These are phyloP conservation scores for Botia almorhae DNA, from an alignment of 2,797 vertebrate species.

Conservation along the genomic window DNA sequence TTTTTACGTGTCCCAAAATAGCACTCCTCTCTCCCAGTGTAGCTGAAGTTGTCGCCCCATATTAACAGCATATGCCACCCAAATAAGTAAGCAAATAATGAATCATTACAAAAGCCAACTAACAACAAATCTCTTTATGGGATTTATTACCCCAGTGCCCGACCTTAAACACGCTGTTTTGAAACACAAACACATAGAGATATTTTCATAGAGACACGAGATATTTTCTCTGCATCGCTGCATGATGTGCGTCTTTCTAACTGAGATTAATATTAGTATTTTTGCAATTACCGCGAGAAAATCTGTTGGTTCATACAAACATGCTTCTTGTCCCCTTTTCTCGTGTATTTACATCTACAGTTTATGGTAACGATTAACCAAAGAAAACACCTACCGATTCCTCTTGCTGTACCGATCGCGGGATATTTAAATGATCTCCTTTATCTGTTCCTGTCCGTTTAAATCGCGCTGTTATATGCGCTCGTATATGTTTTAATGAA, in stretches of 20 bases:
- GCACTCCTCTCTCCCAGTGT: constrained; percentile 28
- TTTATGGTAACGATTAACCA: neutral
- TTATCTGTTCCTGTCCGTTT: neutral
- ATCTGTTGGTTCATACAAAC: neutral
- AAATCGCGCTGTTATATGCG: no score
- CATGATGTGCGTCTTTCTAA: neutral
- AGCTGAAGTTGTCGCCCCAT: constrained; percentile 36
- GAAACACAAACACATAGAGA: constrained; percentile 6
- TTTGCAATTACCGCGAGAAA: neutral
- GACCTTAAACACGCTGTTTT: no score
- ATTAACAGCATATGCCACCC: constrained; percentile 40
- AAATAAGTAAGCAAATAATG: constrained; percentile 39
- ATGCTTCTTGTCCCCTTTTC: neutral
- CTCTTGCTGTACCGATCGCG: constrained; percentile 1
- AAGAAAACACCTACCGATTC: constrained; percentile 18
- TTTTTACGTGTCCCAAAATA: neutral
- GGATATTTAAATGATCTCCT: neutral
- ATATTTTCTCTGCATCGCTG: neutral
- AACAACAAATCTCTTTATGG: constrained; percentile 24
- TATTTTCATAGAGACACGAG: no score
- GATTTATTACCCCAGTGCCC: constrained; percentile 17
- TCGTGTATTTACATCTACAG: neutral
- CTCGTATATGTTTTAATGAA: no score
- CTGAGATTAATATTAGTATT: neutral
- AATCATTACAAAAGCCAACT: constrained; percentile 14